Base-by-base conservation (phyloP, 2,113 vertebrate genomes). In the Strix aluco region DNA sequence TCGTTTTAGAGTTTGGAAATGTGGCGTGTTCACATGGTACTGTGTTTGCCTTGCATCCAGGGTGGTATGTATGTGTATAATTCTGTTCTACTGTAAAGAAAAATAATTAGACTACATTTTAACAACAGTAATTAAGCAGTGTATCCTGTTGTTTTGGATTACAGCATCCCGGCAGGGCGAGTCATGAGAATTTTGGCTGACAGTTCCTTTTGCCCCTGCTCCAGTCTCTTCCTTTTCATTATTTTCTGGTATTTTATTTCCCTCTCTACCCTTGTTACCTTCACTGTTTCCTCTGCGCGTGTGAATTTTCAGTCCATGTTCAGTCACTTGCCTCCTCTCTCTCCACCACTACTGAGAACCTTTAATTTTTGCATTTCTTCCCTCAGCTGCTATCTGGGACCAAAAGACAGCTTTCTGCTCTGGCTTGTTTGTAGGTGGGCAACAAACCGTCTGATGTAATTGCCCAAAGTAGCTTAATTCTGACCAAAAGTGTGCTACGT, bases 1-100 rank as follows among this genome's bases (percentile, higher is more conserved):
- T 95, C 79, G 70, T 92, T 92, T 97, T 94, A 89, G 93, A 77
- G 29, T 77, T 59, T 90, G 95, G 92, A 94, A 96, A 88, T 57
- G 67, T 26, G 46, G 7, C 1, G 1, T 80, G 87, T 80, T 95
- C 78, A 70, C 63, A 46, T 93, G 86, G 74, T 90, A 1, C 85
- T 66, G 40, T 32, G 83, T 59, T 51, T 92, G 81, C 69, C 65
- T 95, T 29, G 4, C 32, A 44, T 79, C 49, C 59, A 79, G 63
- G 5, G 13, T 77, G 54, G 47, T 83, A 65, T 51, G 32, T 47
- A 14, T 62, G 20, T 15, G 25, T 61, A 18, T 77, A 58, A 73
- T 92, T 82, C 58, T 66, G 10, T 90, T 70, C 84, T 81, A 47
- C 74, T 86, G 9, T n/a, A 47, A 91, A 80, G 78, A 77, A 88